Evolutionary conservation across 2,797 vertebrate genomes (phyloP).

Genomic region (Acipenser transmontanus): DNA sequence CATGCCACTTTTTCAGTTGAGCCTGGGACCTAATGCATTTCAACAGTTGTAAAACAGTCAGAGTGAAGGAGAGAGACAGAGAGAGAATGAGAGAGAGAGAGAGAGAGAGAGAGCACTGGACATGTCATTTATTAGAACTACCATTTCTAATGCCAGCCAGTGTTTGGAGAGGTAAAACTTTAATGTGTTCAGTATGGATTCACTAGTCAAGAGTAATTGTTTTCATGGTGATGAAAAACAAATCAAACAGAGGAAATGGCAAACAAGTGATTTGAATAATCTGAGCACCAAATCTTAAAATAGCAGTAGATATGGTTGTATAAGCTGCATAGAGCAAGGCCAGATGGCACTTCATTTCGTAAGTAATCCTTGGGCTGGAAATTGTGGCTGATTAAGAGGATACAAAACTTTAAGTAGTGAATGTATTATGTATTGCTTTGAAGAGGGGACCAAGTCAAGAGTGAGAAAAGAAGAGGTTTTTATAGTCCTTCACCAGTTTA

Average conservation of each 20-base stretch:
- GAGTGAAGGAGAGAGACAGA: background rate
- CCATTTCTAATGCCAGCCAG: constrained; percentile 29
- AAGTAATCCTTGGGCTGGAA: constrained; percentile 18
- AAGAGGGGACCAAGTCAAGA: too few relatives aligned
- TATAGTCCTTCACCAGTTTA: too few relatives aligned
- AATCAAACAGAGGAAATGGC: background rate
- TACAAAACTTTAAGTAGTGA: constrained; percentile 1
- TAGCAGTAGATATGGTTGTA: background rate
- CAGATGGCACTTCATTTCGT: constrained; percentile 12
- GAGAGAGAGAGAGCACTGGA: constrained; percentile 22
- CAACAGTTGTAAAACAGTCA: constrained; percentile 17
- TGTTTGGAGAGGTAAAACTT: constrained; percentile 32
- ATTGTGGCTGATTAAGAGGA: constrained; percentile 20
- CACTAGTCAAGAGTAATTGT: constrained; percentile 25
- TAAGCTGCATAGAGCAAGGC: constrained; percentile 16
- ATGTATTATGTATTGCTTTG: too few relatives aligned
- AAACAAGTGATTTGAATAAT: constrained; percentile 2
- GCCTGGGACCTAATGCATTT: constrained; percentile 10
- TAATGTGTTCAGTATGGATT: constrained; percentile 36
- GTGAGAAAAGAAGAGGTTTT: too few relatives aligned
- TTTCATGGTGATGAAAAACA: constrained; percentile 24
- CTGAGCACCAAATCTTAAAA: background rate
- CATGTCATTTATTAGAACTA: constrained; percentile 26
- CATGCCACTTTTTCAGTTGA: background rate
- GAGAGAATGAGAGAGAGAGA: too few relatives aligned